Conservation (phyloP, 2,113 vertebrate genomes). For the Peucedramus taeniatus region DNA sequence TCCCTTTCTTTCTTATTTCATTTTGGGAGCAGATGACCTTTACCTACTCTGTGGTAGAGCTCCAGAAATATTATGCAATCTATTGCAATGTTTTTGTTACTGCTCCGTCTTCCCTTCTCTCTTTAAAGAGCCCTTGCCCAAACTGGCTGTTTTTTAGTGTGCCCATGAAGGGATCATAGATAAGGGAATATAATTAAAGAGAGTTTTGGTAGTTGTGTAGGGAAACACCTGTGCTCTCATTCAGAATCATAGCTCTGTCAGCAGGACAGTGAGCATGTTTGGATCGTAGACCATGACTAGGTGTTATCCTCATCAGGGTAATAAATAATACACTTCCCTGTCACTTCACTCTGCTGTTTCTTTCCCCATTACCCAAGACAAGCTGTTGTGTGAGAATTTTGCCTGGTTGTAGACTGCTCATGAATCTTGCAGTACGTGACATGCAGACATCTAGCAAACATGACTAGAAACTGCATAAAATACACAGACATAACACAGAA, state of each 20-base stretch:
- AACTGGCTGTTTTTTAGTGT: background rate
- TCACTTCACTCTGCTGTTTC: background rate
- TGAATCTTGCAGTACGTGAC: conserved; percentile 49
- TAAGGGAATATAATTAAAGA: background rate
- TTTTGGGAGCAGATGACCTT: conserved; percentile 12
- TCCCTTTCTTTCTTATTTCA: background rate
- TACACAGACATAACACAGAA: conserved; percentile 11
- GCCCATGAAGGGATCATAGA: background rate
- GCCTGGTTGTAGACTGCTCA: conserved; percentile 14
- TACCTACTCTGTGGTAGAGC: background rate
- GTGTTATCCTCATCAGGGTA: background rate
- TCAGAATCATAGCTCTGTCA: background rate
- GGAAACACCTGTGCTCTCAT: background rate
- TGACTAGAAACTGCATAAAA: conserved; percentile 23
- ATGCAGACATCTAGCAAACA: conserved; percentile 30
- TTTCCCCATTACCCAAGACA: conserved; percentile 29
- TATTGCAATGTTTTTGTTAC: background rate
- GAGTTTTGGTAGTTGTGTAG: background rate
- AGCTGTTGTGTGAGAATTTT: conserved; percentile 49
- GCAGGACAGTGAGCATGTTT: background rate
- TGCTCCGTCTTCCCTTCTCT: background rate
- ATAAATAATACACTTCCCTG: conserved; percentile 32
- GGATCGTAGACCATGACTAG: background rate
- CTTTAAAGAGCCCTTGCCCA: background rate
- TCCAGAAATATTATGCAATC: background rate